phyloP scores from a whole-genome alignment of 2,888 invertebrate species.

The Lymantria monacha region DNA sequence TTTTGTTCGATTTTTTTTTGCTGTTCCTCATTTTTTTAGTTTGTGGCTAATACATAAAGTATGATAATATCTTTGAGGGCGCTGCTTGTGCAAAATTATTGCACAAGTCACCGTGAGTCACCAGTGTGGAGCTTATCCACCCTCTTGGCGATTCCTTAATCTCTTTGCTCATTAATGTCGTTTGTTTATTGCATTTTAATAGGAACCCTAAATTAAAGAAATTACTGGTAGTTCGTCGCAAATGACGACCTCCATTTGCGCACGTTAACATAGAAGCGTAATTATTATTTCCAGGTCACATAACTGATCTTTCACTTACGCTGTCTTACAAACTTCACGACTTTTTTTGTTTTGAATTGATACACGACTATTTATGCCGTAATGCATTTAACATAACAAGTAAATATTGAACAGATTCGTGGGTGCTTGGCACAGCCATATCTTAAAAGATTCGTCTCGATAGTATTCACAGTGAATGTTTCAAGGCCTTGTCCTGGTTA shows the following conservation, averaged over 20 bases:
- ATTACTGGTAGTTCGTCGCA: slow-evolving; percentile 4
- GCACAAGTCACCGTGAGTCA: slow-evolving; percentile 70
- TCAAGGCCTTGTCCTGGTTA: slow-evolving; percentile 78
- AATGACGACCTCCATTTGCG: slow-evolving; percentile 21
- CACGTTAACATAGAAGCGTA: slow-evolving; percentile 23
- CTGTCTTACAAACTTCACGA: slow-evolving; percentile 12
- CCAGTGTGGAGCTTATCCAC: slow-evolving; percentile 58
- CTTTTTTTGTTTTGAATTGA: slow-evolving; percentile 5
- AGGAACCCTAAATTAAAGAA: slow-evolving; percentile 11
- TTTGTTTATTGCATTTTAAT: slow-evolving; percentile 21
- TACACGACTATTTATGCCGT: not conserved
- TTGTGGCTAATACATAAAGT: slow-evolving; percentile 42
- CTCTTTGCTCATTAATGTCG: slow-evolving; percentile 52
- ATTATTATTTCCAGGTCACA: slow-evolving; percentile 31
- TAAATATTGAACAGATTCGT: slow-evolving; percentile 48
- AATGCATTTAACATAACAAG: slow-evolving; percentile 18
- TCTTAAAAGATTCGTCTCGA: slow-evolving; percentile 73
- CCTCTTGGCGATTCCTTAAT: slow-evolving; percentile 58
- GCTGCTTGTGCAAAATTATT: slow-evolving; percentile 67
- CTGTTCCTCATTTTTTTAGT: slow-evolving; percentile 37
- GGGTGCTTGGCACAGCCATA: slow-evolving; percentile 61
- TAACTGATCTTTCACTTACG: slow-evolving; percentile 32
- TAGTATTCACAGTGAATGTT: slow-evolving; percentile 76
- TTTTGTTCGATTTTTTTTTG: slow-evolving; percentile 6
- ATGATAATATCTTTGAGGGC: slow-evolving; percentile 48